Conservation (phyloP, 2,888 invertebrate genomes). For the Oeneis ivallda region DNA sequence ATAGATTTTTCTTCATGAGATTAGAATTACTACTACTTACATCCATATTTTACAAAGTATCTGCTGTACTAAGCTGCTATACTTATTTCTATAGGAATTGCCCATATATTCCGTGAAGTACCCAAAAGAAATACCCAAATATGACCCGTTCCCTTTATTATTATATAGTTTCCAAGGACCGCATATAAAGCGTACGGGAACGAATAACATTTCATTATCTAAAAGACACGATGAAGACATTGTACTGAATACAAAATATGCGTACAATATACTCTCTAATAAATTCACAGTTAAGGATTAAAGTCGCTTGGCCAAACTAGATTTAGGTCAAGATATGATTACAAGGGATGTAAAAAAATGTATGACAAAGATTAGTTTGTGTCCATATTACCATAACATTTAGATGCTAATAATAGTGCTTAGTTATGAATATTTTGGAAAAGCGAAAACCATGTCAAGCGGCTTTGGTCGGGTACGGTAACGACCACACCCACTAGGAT, state of each 20-base stretch:
- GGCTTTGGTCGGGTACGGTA: neutral
- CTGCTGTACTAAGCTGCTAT: neutral
- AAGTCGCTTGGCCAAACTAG: constrained; percentile 26
- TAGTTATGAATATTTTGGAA: constrained; percentile 21
- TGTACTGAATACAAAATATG: constrained; percentile 29
- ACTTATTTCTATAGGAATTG: neutral
- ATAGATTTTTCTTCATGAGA: no score
- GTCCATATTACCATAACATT: constrained; percentile 29
- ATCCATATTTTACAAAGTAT: neutral
- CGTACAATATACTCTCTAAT: constrained; percentile 19
- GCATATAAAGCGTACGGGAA: constrained; percentile 27
- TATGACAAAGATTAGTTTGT: constrained; percentile 33
- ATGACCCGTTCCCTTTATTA: constrained; percentile 16
- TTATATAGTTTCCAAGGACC: constrained; percentile 10
- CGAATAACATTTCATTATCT: constrained; percentile 38
- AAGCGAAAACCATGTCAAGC: neutral
- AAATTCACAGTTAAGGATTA: constrained; percentile 15
- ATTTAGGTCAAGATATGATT: constrained; percentile 34
- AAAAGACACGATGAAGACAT: constrained; percentile 36
- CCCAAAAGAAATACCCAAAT: constrained; percentile 5
- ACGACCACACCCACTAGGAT: no score
- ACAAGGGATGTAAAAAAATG: constrained; percentile 24
- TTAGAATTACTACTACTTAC: no score
- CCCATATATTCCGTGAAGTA: neutral
- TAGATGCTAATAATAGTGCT: constrained; percentile 16